A percentile compares a stretch with the other conserved stretches of the same genome.
Evolutionary conservation across 2,888 invertebrate genomes (phyloP).

Genomic region (Lycocerus yunnanus): DNA sequence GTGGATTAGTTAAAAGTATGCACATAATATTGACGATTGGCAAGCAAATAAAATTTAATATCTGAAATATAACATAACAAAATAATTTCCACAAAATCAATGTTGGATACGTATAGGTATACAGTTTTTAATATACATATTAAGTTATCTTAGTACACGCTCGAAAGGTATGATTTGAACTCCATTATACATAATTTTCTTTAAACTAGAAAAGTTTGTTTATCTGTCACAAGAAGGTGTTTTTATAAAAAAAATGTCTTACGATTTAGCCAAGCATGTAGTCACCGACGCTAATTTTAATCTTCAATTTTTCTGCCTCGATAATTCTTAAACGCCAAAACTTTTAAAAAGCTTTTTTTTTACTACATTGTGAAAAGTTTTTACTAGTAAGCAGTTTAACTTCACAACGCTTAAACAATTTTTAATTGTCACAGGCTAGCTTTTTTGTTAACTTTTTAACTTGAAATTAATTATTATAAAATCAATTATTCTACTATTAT

Average conservation of each 20-base stretch:
- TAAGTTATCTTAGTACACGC: background rate
- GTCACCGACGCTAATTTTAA: background rate
- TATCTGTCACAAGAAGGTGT: background rate
- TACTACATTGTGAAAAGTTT: constrained; percentile 1
- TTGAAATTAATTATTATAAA: background rate
- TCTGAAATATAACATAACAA: background rate
- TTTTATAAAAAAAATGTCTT: background rate
- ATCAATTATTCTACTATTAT: background rate
- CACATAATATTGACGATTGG: background rate
- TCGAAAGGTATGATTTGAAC: background rate
- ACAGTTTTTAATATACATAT: background rate
- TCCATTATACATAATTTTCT: background rate
- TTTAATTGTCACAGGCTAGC: background rate
- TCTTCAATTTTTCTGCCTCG: background rate
- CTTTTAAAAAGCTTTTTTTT: background rate
- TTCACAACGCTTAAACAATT: background rate
- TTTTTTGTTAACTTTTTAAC: background rate
- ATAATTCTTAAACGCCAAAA: background rate
- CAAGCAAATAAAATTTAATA: background rate
- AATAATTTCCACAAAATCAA: background rate
- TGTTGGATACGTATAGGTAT: background rate
- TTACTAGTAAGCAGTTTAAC: background rate
- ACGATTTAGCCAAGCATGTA: background rate
- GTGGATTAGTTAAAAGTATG: background rate
- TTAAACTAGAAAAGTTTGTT: background rate